phyloP scores from a whole-genome alignment of 1,140 invertebrate species.

The Caenorhabditis latens region DNA sequence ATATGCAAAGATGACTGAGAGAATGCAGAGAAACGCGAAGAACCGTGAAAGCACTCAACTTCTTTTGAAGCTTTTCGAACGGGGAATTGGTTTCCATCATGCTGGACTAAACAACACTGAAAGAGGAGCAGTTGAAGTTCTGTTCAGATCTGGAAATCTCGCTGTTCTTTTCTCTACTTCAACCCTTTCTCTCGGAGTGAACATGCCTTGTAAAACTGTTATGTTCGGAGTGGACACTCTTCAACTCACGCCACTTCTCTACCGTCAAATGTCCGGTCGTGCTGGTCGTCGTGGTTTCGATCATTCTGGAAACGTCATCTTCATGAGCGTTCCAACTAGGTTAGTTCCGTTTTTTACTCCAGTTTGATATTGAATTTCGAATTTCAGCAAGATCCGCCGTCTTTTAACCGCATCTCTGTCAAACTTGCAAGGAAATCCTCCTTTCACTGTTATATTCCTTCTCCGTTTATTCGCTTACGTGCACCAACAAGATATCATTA shows the following conservation, averaged over 20 bases:
- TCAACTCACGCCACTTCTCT: constrained; percentile 75
- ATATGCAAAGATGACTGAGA: constrained; percentile 60
- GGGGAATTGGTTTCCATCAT: constrained; percentile 77
- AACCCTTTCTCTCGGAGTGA: constrained; percentile 76
- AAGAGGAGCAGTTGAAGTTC: constrained; percentile 74
- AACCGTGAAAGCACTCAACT: constrained; percentile 40
- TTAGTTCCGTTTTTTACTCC: neutral
- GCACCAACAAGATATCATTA: constrained; percentile 69
- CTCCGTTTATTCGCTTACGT: constrained; percentile 73
- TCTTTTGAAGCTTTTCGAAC: constrained; percentile 72
- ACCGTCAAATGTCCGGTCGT: constrained; percentile 77
- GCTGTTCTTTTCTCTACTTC: constrained; percentile 76
- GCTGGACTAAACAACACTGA: constrained; percentile 73
- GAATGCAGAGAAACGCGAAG: constrained; percentile 50
- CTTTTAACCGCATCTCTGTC: constrained; percentile 75
- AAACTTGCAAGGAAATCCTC: constrained; percentile 76
- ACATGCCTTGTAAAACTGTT: constrained; percentile 78
- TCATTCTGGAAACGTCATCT: constrained; percentile 76
- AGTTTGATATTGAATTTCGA: neutral
- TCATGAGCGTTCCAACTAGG: constrained; percentile 77
- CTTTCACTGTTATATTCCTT: constrained; percentile 74
- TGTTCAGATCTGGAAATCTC: constrained; percentile 75
- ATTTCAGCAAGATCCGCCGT: constrained; percentile 75
- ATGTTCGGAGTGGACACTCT: constrained; percentile 77
- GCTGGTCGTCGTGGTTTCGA: constrained; percentile 77